These are phyloP conservation scores for Drosophila sp. DNA, from an alignment of 1,140 invertebrate species.

Conservation along the genomic window DNA sequence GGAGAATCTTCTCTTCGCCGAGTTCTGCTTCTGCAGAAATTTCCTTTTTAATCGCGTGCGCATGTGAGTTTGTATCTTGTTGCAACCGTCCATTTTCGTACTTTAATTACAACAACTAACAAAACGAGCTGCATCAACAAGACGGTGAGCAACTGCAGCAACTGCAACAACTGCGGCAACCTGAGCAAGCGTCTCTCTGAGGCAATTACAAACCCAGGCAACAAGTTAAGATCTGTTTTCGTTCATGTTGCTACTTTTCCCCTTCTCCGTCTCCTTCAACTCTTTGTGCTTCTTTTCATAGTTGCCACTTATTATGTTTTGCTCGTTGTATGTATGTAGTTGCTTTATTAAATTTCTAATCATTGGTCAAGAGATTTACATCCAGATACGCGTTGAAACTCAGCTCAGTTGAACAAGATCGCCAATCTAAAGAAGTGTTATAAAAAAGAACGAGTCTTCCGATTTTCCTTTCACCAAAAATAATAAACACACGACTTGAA, in stretches of 20 bases:
- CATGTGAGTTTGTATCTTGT: conserved; percentile 30
- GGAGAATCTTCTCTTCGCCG: conserved; percentile 6
- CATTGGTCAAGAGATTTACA: conserved; percentile 65
- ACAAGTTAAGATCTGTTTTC: conserved; percentile 53
- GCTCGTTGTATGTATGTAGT: conserved; percentile 12
- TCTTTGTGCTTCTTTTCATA: not conserved
- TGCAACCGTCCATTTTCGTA: conserved; percentile 71
- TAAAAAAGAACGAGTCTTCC: not conserved
- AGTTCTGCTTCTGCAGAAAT: conserved; percentile 28
- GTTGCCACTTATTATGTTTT: conserved; percentile 45
- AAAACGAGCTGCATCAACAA: conserved; percentile 55
- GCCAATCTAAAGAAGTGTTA: conserved; percentile 4
- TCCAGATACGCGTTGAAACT: conserved; percentile 42
- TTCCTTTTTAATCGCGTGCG: conserved; percentile 53
- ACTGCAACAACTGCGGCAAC: no score
- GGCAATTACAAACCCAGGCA: conserved; percentile 63
- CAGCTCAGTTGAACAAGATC: conserved; percentile 9
- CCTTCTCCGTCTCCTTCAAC: not conserved
- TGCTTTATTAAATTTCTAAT: conserved; percentile 78
- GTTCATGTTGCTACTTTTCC: conserved; percentile 15
- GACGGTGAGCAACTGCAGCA: conserved; percentile 31
- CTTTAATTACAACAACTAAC: conserved; percentile 79
- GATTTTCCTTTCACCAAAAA: conserved; percentile 10
- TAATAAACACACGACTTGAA: not conserved
- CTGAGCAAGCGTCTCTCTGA: conserved; percentile 1